These are phyloP conservation scores for Archaeoteleia sp. DNA, from an alignment of 2,888 invertebrate species.

Conservation along the genomic window DNA sequence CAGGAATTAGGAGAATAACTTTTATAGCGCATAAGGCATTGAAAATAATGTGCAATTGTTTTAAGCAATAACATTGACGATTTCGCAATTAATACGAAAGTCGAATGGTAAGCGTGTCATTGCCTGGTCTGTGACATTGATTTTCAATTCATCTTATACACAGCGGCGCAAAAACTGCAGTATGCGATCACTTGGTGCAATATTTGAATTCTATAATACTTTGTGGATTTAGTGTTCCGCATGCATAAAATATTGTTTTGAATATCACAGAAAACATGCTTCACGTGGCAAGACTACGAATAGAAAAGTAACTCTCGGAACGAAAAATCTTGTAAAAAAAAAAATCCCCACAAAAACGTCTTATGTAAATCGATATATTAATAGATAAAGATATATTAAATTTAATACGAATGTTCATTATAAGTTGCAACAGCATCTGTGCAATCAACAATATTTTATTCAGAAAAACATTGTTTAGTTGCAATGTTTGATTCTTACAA, in stretches of 20 bases:
- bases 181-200: constrained; percentile 50
- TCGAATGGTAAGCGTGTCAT: constrained; percentile 14
- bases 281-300: constrained; percentile 17
- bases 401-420: no score
- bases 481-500: no score
- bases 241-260: constrained; percentile 57
- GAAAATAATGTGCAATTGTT: no score
- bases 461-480: no score
- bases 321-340: constrained; percentile 4
- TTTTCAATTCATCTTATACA: constrained; percentile 51
- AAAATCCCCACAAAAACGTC: no score
- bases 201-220: constrained; percentile 55
- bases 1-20: no score
- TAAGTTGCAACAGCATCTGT: no score
- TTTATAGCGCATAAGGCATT: no score
- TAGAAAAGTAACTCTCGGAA: not conserved
- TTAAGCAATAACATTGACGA: constrained; percentile 5
- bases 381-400: no score
- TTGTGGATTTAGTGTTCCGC: constrained; percentile 45
- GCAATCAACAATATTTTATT: no score
- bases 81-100: constrained; percentile 28
- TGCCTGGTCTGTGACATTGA: constrained; percentile 41
- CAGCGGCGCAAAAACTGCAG: constrained; percentile 49
- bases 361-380: no score
- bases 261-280: constrained; percentile 42